phyloP scores from a whole-genome alignment of 2,797 vertebrate species.

The Buphagus erythrorhynchus region DNA sequence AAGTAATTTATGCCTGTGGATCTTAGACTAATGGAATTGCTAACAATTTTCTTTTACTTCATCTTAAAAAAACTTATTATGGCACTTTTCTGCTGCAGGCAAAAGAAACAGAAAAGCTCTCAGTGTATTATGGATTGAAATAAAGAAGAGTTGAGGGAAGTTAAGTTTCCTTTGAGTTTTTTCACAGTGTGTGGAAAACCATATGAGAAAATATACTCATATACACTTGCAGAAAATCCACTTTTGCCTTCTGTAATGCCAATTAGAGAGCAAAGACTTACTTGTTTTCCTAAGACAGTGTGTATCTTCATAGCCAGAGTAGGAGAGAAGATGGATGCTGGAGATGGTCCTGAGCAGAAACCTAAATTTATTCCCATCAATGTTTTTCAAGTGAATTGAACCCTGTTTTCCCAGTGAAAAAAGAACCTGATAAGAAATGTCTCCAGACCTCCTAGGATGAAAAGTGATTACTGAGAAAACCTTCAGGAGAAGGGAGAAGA shows the following conservation, averaged over 20 bases:
- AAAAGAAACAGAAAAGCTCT: background rate
- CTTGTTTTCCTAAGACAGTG: background rate
- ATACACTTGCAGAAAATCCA: background rate
- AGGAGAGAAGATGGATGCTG: background rate
- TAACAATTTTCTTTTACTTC: background rate
- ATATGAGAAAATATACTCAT: background rate
- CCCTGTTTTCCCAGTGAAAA: background rate
- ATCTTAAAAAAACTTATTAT: background rate
- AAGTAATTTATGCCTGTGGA: background rate
- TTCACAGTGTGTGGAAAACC: background rate
- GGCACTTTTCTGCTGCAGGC: background rate
- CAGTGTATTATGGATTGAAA: background rate
- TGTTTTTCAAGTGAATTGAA: background rate
- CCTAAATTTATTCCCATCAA: background rate
- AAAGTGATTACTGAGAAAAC: background rate
- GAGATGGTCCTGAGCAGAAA: background rate
- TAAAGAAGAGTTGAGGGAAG: background rate
- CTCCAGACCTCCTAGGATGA: background rate
- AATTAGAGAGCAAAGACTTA: background rate
- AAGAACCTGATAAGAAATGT: background rate
- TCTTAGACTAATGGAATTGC: background rate
- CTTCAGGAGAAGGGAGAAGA: background rate
- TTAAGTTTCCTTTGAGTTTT: background rate
- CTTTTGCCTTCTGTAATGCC: background rate
- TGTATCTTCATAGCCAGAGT: background rate